Evolutionary conservation across 1,140 invertebrate species (phyloP), one percentile per base, ranked within the genome.

Genomic region (Ips nitidus): DNA sequence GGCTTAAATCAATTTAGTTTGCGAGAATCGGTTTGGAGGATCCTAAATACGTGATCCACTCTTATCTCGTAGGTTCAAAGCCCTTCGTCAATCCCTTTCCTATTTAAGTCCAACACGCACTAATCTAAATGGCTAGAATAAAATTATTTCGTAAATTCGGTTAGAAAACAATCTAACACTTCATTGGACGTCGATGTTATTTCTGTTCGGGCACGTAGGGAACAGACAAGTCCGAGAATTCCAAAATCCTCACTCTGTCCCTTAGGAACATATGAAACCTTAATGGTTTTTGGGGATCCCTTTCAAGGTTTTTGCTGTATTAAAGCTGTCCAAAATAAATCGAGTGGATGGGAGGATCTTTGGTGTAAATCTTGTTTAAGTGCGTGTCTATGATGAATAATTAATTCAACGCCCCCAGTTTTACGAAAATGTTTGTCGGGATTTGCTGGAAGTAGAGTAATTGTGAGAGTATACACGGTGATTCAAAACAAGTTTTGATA

Each of bases 241-340:
- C 39, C 37, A 22, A 40, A 50, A 62, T 62, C 60, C 60, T 47
- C 60, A 62, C 60, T 62, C 45, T 37, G 45, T 62, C 60, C 60
- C 60, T 40, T 47, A 22, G 60, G 60, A 62, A 36, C 60, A 52
- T 62, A 62, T 62, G 45, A 62, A 62, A 62, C 60, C 60, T 62
- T 62, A 62, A 62, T 62, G 60, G 43, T 62, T 62, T 62, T 50
- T 8, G 8, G 42, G 60, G 60, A 59, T 59, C 57, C 41, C 6
- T 59, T 59, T 39, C 38, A 59, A 8, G 41, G 57, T 38, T 59
- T 59, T 42, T 3, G n/a, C 8, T 55, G n/a, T 55, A 55, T 55
- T 55, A 36, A 55, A 37, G 52, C 8, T 37, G 37, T 55, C 52
- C 37, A 5, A 36, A 42, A 59, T 59, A 59, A 59, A 59, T 59